These are phyloP conservation scores for Leptoclinus maculatus DNA, from an alignment of 2,797 vertebrate species.

Conservation along the genomic window DNA sequence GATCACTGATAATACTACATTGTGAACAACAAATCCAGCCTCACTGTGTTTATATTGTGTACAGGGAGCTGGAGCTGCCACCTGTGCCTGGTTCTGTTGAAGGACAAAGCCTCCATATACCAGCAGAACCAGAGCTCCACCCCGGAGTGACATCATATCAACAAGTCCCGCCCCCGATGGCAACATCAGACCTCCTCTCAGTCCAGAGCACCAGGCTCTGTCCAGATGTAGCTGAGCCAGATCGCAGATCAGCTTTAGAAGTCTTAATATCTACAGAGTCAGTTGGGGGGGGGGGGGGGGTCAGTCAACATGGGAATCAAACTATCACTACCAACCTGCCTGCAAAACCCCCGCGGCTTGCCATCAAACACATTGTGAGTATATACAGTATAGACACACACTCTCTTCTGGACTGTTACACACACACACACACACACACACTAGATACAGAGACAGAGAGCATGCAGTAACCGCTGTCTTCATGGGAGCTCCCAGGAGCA, in stretches of 20 bases:
- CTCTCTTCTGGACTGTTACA: slow-evolving; percentile 65
- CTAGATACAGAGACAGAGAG: slow-evolving; percentile 55
- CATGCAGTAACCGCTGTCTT: slow-evolving; percentile 73
- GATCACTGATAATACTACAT: neutral
- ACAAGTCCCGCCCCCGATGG: slow-evolving; percentile 14
- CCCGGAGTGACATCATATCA: slow-evolving; percentile 75
- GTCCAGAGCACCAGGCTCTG: slow-evolving; percentile 45
- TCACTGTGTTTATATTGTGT: slow-evolving; percentile 12
- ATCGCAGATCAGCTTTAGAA: slow-evolving; percentile 63
- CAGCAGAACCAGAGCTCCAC: slow-evolving; percentile 92
- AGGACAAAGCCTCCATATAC: slow-evolving; percentile 98
- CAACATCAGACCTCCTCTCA: slow-evolving; percentile 61
- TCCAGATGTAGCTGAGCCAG: slow-evolving; percentile 66
- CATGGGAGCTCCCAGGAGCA: slow-evolving; percentile 61
- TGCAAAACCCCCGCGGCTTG: slow-evolving; percentile 41
- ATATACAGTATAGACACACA: slow-evolving; percentile 46
- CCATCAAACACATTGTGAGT: slow-evolving; percentile 48
- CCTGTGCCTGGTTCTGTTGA: slow-evolving; percentile 95
- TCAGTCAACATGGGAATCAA: slow-evolving; percentile 60
- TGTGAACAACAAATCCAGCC: neutral
- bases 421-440: slow-evolving; percentile 56
- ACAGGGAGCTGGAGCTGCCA: slow-evolving; percentile 98
- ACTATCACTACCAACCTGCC: slow-evolving; percentile 66
- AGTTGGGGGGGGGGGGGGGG: slow-evolving; percentile 32
- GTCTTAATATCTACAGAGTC: slow-evolving; percentile 46